These are phyloP conservation scores for Dendrocopos noguchii DNA, from an alignment of 2,113 vertebrate species.

Conservation along the genomic window DNA sequence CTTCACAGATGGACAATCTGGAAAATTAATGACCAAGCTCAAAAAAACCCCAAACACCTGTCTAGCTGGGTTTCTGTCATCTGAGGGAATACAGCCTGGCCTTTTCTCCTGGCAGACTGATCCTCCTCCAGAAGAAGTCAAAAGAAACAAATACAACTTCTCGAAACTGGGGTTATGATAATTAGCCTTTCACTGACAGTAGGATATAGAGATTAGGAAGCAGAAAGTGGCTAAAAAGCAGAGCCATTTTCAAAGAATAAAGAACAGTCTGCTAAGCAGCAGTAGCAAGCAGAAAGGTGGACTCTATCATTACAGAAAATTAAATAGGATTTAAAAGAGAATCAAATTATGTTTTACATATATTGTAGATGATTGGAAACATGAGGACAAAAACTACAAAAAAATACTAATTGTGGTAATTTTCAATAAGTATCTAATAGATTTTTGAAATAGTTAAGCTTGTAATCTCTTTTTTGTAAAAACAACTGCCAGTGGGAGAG, in stretches of 20 bases:
- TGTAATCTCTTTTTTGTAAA: background rate
- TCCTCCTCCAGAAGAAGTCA: background rate
- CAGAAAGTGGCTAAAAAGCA: background rate
- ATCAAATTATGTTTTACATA: background rate
- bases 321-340: slow-evolving; percentile 2
- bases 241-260: background rate
- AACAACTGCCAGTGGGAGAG: background rate
- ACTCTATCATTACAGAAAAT: background rate
- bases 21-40: background rate
- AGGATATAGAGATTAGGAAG: background rate
- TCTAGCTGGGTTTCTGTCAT: background rate
- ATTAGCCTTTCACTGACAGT: background rate
- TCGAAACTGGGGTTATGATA: background rate
- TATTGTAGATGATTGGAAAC: background rate
- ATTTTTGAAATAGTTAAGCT: slow-evolving; percentile 19
- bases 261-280: background rate
- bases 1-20: background rate
- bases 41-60: background rate
- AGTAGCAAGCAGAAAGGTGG: background rate
- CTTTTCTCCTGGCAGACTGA: background rate
- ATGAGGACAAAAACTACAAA: background rate
- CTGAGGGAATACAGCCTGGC: background rate
- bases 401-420: background rate
- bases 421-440: background rate
- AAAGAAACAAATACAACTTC: background rate